phyloP scores from a whole-genome alignment of 1,140 invertebrate genomes.

The Drosophila takahashii region DNA sequence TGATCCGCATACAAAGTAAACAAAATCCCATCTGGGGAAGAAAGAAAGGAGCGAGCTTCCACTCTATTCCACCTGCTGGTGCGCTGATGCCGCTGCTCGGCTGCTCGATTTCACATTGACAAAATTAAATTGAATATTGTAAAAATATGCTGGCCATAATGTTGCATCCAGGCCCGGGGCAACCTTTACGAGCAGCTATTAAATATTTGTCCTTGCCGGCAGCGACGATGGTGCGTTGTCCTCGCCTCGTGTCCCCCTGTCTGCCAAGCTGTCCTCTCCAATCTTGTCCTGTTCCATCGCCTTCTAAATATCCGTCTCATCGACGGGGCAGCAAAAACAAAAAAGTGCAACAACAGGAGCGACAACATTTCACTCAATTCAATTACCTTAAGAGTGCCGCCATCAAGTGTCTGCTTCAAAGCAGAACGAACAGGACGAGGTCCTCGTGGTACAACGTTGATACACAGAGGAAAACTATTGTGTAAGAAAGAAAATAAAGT shows the following conservation, averaged over 20 bases:
- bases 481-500: too few species aligned
- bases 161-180: constrained; percentile 39
- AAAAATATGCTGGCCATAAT: constrained; percentile 81
- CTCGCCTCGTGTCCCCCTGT: constrained; percentile 12
- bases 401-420: constrained; percentile 73
- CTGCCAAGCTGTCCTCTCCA: constrained; percentile 14
- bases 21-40: constrained; percentile 38
- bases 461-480: background rate
- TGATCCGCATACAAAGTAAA: constrained; percentile 63
- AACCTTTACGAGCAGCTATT: constrained; percentile 65
- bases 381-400: constrained; percentile 83
- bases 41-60: background rate
- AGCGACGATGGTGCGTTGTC: constrained; percentile 48
- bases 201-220: constrained; percentile 66
- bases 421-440: constrained; percentile 35
- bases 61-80: constrained; percentile 26
- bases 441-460: background rate
- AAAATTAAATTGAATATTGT: constrained; percentile 80
- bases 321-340: constrained; percentile 61
- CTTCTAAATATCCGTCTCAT: constrained; percentile 74
- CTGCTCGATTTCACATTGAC: constrained; percentile 56
- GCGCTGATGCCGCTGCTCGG: constrained; percentile 8
- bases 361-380: constrained; percentile 83
- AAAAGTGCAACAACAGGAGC: constrained; percentile 44
- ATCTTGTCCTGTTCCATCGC: constrained; percentile 38